Base-by-base conservation (phyloP, 2,113 vertebrate genomes). In the Taxidea taxus region DNA sequence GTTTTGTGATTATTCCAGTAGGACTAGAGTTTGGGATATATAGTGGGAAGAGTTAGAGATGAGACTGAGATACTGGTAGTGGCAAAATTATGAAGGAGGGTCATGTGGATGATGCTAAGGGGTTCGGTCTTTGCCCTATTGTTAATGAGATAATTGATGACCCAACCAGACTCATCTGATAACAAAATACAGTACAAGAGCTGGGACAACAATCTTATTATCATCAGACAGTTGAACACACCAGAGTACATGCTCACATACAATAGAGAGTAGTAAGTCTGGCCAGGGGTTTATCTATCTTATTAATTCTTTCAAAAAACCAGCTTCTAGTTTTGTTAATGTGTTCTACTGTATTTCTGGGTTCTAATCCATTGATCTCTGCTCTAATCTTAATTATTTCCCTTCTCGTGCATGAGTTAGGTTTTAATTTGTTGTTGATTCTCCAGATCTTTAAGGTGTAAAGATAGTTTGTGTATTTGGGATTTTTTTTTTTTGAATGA, bases 181-280 rank as follows among this genome's bases (percentile, higher is more conserved):
- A 82, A 49, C 4, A 29, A 54, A 58, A 60, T 8, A 2, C 14
- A 60, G 9, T n/a, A 0, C 1, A 37, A 9, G 25, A 64, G 8
- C 16, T 72, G 51, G 87, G 15, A 42, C 27, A 42, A 16, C 1
- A 87, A 62, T 20, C 16, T 47, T 47, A 77, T 72, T 62, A 56
- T 16, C 3, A 39, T 7, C 64, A 44, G 34, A 62, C 29, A 37
- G 4, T 44, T 12, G 10, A 78, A 54, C 12, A 91, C 56, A 70
- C 13, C 23, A 80, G 9, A n/a, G 12, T 51, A 51, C 75, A 21
- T 89, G 37, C 39, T 85, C 10, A 68, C 8, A 13, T 37, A 80
- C 8, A 66, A 66, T 23, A 83, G 7, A 78, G 3, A 90, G 1
- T 10, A 78, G 64, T 60, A 58, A 58, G 58, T 60, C 58, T 60